Conservation (phyloP, 2,113 vertebrate genomes). For the Pampusana beccarii region DNA sequence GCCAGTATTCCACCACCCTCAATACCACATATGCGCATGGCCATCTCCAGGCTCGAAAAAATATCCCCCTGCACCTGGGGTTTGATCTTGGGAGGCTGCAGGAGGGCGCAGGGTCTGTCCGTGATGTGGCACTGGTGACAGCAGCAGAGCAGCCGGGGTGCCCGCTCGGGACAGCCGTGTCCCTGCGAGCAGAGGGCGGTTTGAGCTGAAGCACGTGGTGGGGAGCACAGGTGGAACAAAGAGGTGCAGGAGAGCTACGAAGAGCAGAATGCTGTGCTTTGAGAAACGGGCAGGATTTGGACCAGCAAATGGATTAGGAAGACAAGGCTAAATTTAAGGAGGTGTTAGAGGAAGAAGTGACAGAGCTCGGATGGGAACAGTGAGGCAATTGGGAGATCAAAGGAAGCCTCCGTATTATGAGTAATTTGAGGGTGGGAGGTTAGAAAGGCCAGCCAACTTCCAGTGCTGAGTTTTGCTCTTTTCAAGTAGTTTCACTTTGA, state of each 20-base stretch:
- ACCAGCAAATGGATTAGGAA: neutral
- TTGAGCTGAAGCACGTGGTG: neutral
- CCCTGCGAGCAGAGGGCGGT: neutral
- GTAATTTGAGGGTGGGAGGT: neutral
- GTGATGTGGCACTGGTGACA: neutral
- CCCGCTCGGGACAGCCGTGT: neutral
- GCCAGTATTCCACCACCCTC: too few species aligned
- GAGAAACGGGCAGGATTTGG: neutral
- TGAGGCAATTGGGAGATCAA: neutral
- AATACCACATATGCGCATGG: accelerated
- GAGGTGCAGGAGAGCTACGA: neutral
- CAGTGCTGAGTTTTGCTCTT: neutral
- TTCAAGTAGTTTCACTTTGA: neutral
- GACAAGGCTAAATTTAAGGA: neutral
- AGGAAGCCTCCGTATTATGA: neutral
- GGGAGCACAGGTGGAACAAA: neutral
- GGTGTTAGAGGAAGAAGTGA: neutral
- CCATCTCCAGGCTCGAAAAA: neutral
- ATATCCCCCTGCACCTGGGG: neutral
- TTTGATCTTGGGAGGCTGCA: neutral
- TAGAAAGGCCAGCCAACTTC: neutral
- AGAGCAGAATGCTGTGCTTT: neutral
- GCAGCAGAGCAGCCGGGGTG: neutral
- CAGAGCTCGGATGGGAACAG: neutral
- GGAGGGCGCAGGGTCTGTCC: neutral